Evolutionary conservation across 2,797 vertebrate species (phyloP), one percentile per base, ranked within the genome.

Genomic region (Hylomyscus alleni): DNA sequence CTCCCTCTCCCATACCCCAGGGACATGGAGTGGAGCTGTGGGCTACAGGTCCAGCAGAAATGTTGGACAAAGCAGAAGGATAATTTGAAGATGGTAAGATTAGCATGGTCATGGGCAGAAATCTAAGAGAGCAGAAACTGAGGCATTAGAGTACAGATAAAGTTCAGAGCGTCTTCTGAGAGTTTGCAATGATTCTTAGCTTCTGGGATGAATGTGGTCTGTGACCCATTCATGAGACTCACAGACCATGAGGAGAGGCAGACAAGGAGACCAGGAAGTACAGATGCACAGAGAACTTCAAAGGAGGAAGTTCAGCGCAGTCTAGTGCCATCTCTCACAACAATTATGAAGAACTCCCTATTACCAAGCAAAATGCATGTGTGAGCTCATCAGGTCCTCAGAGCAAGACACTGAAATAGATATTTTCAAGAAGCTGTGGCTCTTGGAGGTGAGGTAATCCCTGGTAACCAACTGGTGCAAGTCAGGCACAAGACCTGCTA

Each of bases 401-500:
- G 73, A 75, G 50, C 22, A 80, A 94, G 77, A 44, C 58, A 88
- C 19, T 40, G n/a, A 94, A 93, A 89, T 37, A 52, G 50, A 34
- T 44, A 29, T 88, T 92, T 96, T 89, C 50, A 86, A 96, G 90
- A 89, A 96, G 44, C 9, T 8, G 44, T 85, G 80, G 52, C 52
- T 95, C 72, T 47, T 31, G 77, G 73, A 90, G 81, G 14, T 76
- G 83, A 95, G 56, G 56, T 65, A 47, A 91, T 78, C 26, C 80
- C 44, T 80, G 72, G 58, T 50, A 65, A 77, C 52, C 54, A 40
- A n/a, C 26, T 52, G 69, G 80, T 44, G 3, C n/a, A 88, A 80
- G 81, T 94, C 47, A n/a, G 75, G 29, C 24, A 77, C 22, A 31
- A 77, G 72, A 65, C 24, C 77, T 73, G 73, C 11, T 7, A 65